Evolutionary conservation across 2,113 vertebrate species (phyloP), one percentile per base, ranked within the genome.

Genomic region (Brachyhypopomus gauderio): DNA sequence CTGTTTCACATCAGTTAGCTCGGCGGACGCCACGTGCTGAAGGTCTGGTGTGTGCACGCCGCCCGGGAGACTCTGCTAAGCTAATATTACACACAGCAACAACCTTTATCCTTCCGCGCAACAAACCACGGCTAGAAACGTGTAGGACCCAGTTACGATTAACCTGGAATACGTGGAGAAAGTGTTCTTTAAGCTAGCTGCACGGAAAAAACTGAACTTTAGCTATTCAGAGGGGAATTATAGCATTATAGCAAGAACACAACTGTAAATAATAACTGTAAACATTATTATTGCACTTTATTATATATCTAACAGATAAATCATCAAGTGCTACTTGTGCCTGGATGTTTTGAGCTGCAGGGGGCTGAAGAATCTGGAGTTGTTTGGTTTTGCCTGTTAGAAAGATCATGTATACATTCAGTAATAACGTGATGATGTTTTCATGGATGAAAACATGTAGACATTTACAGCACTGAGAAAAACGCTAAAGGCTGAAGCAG

Each of bases 1-100:
- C 84, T 85, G 84, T 76, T 78, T 45, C 84, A 76, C 72, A 79
- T 70, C 79, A 73, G 75, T 45, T 80, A 52, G 70, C 69, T 67
- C 25, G 58, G 62, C 48, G 71, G 75, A 71, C 78, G 63, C 71
- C 63, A 69, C 60, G 76, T 77, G 84, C 72, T 85, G 75, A 85
- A 70, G 67, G 80, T 71, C 72, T 22, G 5, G 62, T 17, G 12
- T 30, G 80, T 77, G 76, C 76, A 72, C 63, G 41, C 9, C 75
- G 79, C 79, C 78, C 79, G 58, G 60, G 52, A 27, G 64, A 41
- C 73, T 80, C 59, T 41, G n/a, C 25, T 66, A 63, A 66, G 41
- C 36, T 74, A 55, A 55, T 62, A 55, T 60, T 55, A 36, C 30
- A 5, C 62, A 55, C 45, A 60, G 38, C 71, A 82, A 30, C 41